These are phyloP conservation scores for Enteromius unitaeniatus DNA, from an alignment of 2,797 vertebrate genomes.

Conservation along the genomic window DNA sequence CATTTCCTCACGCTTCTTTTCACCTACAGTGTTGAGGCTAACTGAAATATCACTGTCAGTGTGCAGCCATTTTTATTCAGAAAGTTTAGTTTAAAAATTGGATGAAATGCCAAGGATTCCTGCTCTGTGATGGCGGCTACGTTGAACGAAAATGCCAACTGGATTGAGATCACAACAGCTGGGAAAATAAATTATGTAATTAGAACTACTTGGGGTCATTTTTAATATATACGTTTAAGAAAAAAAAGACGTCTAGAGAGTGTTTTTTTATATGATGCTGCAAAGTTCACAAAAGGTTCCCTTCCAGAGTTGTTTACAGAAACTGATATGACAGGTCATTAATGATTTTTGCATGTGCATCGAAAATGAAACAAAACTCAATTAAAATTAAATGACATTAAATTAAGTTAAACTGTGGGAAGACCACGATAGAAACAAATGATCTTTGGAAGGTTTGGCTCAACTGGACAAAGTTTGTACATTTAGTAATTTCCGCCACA, in stretches of 20 bases:
- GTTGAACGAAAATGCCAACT: constrained; percentile 47
- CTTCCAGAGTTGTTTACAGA: not conserved
- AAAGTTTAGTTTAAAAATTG: constrained; percentile 22
- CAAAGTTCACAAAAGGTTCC: not conserved
- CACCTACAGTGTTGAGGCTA: constrained; percentile 29
- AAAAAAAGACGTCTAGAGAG: not conserved
- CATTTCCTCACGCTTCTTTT: constrained; percentile 40
- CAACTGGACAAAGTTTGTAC: too few species aligned
- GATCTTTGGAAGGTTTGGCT: too few species aligned
- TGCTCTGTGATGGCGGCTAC: not conserved
- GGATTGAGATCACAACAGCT: constrained; percentile 22
- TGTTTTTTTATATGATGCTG: not conserved
- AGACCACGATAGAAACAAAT: not conserved
- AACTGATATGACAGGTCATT: not conserved
- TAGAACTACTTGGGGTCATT: not conserved
- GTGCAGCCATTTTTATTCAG: not conserved
- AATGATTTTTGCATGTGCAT: not conserved
- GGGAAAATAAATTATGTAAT: constrained; percentile 43
- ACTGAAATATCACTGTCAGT: constrained; percentile 40
- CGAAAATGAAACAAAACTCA: not conserved
- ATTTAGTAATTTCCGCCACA: not conserved
- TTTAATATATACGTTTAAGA: not conserved
- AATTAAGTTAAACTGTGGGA: not conserved
- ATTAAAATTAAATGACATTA: too few species aligned
- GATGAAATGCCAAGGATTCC: constrained; percentile 40